Evolutionary conservation across 2,113 vertebrate genomes (phyloP), one percentile per base, ranked within the genome.

Genomic region (Pica pica): DNA sequence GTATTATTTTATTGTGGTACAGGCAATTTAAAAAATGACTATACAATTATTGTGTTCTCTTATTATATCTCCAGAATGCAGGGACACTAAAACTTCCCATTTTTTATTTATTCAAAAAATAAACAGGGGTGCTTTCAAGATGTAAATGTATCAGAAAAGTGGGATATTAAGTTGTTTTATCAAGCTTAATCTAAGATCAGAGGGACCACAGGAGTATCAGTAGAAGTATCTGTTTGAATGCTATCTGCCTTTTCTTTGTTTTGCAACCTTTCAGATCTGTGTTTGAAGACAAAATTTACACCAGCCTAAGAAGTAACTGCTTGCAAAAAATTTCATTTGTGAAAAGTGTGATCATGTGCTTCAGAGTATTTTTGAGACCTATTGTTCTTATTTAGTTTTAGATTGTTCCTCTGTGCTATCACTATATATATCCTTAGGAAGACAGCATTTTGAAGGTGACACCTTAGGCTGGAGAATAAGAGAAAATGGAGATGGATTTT

Each of bases 341-440:
- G 24, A 52, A 61, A 88, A 55, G 20, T 0, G 0, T 26, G 24
- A 8, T 75, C 26, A 64, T 20, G 4, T 60, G 20, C 31, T 71
- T 79, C 41, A 9, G 41, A 76, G 6, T 73, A 73, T 90, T 94
- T 87, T 53, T 86, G 33, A 76, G 35, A 63, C 8, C 3, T 0
- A 0, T 42, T 52, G 23, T 46, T 90, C 8, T 47, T 33, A 10
- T 56, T 83, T 39, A 44, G 18, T 52, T 82, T 74, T 60, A 64
- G 41, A 39, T 44, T 30, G 16, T 82, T 84, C 57, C 11, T 74
- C 31, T 79, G 46, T 61, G 35, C 39, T 85, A 21, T 8, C 8
- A 31, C 4, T 46, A 13, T 49, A 18, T 83, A 22, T 57, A 24
- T 71, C 22, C 41, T 30, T 79, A 76, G 39, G 53, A 61, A 56